Evolutionary conservation across 2,888 invertebrate species (phyloP).

Genomic region (Trissoscelio sp.): DNA sequence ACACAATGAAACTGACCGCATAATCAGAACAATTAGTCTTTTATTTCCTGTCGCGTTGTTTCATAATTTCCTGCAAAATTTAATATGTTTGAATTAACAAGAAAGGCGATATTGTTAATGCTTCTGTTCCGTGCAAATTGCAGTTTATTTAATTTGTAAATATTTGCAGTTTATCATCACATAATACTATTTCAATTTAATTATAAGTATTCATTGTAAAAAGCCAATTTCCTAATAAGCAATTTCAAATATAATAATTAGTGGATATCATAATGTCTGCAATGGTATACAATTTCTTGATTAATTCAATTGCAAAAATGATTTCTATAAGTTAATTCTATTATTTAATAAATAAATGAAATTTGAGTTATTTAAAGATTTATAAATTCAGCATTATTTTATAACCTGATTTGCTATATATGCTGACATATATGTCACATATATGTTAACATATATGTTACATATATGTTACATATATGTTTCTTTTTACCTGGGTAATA

Average conservation of each 20-base stretch:
- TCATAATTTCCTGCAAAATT: slow-evolving; percentile 50
- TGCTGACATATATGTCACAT: too few species aligned
- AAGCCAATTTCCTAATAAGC: slow-evolving; percentile 36
- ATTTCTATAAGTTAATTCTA: too few species aligned
- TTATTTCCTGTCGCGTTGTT: slow-evolving; percentile 47
- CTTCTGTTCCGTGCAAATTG: background rate
- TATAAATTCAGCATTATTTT: too few species aligned
- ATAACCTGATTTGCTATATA: too few species aligned
- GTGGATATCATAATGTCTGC: too few species aligned
- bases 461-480: too few species aligned
- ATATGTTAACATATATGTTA: too few species aligned
- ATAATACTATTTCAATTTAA: slow-evolving; percentile 31
- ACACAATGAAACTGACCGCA: slow-evolving; percentile 57
- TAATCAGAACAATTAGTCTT: slow-evolving; percentile 59
- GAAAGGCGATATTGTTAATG: slow-evolving; percentile 41
- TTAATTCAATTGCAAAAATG: too few species aligned
- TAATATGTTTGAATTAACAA: slow-evolving; percentile 59
- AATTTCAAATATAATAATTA: background rate
- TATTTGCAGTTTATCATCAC: slow-evolving; percentile 31
- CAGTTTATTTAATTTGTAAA: slow-evolving; percentile 43
- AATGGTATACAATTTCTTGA: too few species aligned
- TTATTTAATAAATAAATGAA: too few species aligned
- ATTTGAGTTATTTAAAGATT: too few species aligned
- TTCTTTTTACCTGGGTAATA: too few species aligned
- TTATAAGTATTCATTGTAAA: slow-evolving; percentile 47